A percentile compares a stretch with the other conserved stretches of the same genome.
Evolutionary conservation across 2,113 vertebrate genomes (phyloP).

Genomic region (Lamprotornis superbus): DNA sequence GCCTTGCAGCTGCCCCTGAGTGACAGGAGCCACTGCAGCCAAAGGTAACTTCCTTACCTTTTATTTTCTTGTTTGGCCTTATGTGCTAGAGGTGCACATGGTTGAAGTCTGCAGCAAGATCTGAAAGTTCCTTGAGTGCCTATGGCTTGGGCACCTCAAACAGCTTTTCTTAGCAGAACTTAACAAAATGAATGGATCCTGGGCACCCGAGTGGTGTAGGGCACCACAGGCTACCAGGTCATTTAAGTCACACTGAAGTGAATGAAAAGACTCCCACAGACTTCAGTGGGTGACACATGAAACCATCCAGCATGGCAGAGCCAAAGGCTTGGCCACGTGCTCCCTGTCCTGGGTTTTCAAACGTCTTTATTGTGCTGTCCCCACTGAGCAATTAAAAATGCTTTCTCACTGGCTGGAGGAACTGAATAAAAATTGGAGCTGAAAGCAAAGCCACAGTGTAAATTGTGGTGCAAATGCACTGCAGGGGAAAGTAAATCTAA

Average conservation of each 20-base stretch:
- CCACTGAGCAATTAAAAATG: background rate
- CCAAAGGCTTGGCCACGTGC: background rate
- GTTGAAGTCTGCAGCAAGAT: background rate
- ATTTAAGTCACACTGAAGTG: background rate
- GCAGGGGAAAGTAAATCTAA: background rate
- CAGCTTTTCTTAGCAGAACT: background rate
- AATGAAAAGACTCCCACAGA: conserved; percentile 16
- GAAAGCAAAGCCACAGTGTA: background rate
- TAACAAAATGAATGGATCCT: background rate
- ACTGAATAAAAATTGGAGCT: background rate
- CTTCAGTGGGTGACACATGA: background rate
- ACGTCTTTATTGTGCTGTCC: background rate
- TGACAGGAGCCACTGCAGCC: background rate
- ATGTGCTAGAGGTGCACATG: background rate
- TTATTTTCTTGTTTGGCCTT: background rate
- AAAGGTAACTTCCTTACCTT: background rate
- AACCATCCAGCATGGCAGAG: background rate
- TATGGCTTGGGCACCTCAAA: background rate
- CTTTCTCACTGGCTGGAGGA: background rate
- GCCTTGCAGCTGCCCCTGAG: background rate
- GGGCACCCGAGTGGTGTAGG: background rate
- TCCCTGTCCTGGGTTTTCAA: background rate
- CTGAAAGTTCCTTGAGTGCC: background rate
- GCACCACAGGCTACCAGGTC: background rate
- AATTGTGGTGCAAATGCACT: background rate